These are phyloP conservation scores for Lepus americanus DNA, from an alignment of 2,113 vertebrate species.

Conservation along the genomic window DNA sequence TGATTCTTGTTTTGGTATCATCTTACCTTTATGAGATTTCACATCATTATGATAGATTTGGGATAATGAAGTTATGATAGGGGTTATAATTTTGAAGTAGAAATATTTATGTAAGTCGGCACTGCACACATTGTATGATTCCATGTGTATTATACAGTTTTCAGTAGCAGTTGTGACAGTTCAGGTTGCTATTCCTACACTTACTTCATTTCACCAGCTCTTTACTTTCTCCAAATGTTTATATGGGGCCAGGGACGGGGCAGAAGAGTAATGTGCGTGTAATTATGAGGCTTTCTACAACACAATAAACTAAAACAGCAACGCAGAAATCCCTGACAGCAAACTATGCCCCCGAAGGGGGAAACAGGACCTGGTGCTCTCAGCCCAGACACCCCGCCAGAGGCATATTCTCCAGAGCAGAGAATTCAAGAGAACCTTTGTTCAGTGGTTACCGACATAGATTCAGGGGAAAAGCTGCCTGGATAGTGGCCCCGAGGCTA, in stretches of 20 bases:
- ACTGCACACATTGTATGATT: neutral
- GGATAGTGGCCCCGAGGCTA: neutral
- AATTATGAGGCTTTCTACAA: slow-evolving; percentile 59
- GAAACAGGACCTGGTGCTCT: neutral
- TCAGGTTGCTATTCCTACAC: neutral
- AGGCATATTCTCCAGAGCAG: neutral
- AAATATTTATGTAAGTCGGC: neutral
- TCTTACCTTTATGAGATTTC: slow-evolving; percentile 28
- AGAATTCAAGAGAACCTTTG: neutral
- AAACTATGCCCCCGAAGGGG: slow-evolving; percentile 26
- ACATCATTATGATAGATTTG: neutral
- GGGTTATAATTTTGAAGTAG: neutral
- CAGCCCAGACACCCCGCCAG: neutral
- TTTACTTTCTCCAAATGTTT: slow-evolving; percentile 57
- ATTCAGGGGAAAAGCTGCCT: neutral
- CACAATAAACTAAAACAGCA: slow-evolving; percentile 35
- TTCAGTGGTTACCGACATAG: neutral
- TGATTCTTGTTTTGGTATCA: slow-evolving; percentile 22
- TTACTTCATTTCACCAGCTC: slow-evolving; percentile 16
- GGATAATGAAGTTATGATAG: slow-evolving; percentile 43
- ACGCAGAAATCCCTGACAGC: slow-evolving; percentile 12
- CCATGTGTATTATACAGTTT: neutral
- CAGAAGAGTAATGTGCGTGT: slow-evolving; percentile 28
- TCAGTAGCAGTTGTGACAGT: slow-evolving; percentile 6
- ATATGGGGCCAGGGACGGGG: neutral